Evolutionary conservation across 1,140 invertebrate species (phyloP).

Genomic region (Aphelenchoides besseyi): DNA sequence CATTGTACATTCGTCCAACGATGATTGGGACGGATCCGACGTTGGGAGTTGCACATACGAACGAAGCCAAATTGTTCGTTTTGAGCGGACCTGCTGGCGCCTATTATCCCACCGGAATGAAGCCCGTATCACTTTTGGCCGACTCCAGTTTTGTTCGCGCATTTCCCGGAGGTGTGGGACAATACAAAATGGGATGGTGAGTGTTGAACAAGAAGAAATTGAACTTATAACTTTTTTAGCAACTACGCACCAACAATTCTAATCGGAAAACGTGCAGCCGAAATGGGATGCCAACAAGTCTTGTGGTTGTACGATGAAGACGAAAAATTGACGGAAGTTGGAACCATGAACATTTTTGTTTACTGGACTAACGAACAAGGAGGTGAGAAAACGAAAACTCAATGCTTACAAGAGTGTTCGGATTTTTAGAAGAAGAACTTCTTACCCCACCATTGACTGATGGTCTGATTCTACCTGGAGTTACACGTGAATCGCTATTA

Average conservation of each 20-base stretch:
- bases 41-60: conserved; percentile 79
- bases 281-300: conserved; percentile 84
- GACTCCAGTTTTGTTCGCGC: conserved; percentile 79
- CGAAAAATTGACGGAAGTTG: conserved; percentile 90
- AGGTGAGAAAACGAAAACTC: conserved; percentile 69
- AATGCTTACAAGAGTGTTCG: conserved; percentile 7
- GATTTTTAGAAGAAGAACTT: conserved; percentile 77
- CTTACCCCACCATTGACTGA: conserved; percentile 80
- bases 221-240: conserved; percentile 55
- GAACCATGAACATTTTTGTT: conserved; percentile 97
- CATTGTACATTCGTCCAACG: conserved; percentile 91
- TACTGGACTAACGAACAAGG: conserved; percentile 81
- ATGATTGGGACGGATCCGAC: conserved; percentile 93
- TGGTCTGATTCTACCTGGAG: conserved; percentile 80
- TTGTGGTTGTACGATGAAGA: conserved; percentile 93
- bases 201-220: background rate
- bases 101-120: conserved; percentile 76
- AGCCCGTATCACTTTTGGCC: conserved; percentile 76
- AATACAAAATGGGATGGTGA: conserved; percentile 83
- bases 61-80: conserved; percentile 81
- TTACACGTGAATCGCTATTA: conserved; percentile 82
- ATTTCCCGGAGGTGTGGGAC: conserved; percentile 91
- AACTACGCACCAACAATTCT: conserved; percentile 69
- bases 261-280: conserved; percentile 72
- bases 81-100: conserved; percentile 84